Base-by-base conservation (phyloP, 2,113 vertebrate genomes). In the Dunckerocampus dactyliophorus region DNA sequence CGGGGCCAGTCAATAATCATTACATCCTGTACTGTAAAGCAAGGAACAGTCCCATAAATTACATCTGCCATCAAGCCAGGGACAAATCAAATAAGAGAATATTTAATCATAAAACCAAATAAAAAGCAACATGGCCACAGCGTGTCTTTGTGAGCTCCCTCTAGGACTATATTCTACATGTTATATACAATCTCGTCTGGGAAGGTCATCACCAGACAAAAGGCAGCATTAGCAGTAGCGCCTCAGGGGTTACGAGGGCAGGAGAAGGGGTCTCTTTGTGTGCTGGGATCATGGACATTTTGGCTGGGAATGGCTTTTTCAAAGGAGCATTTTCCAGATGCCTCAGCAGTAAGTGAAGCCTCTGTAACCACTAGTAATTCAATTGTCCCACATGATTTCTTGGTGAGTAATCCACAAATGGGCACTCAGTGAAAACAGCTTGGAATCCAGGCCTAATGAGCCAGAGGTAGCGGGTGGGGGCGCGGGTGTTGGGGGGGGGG, bases 221-320 rank as follows among this genome's bases (percentile, higher is more conserved):
- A 57, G 58, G 19, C n/a, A 48, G 34, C 39, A 8, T 65, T 76
- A 39, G 65, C 72, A 45, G 42, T 34, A 47, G 20, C 15, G 79
- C 82, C 83, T 84, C 31, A 1, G 50, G 82, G 83, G 67, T 67
- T 67, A 63, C 43, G 48, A 79, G 75, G 74, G 63, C 76, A 56
- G 63, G n/a, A 45, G 64, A 87, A 87, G 89, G 82, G 77, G 59
- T 69, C 65, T 78, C 87, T 86, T 87, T 91, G 90, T 90, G 62
- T 47, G 65, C 62, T 20, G 69, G 39, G 64, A 74, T 78, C 55
- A 34, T n/a, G 66, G 69, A 67, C 31, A 24, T 22, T 80, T 75
- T 39, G 51, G 63, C 64, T 57, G 69, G 68, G 69, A 73, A 76
- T 67, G 67, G 70, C 60, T 65, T 73, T 62, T 85, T 77, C 80